Evolutionary conservation across 2,888 invertebrate genomes (phyloP).

Genomic region (Chelonus formosanus): DNA sequence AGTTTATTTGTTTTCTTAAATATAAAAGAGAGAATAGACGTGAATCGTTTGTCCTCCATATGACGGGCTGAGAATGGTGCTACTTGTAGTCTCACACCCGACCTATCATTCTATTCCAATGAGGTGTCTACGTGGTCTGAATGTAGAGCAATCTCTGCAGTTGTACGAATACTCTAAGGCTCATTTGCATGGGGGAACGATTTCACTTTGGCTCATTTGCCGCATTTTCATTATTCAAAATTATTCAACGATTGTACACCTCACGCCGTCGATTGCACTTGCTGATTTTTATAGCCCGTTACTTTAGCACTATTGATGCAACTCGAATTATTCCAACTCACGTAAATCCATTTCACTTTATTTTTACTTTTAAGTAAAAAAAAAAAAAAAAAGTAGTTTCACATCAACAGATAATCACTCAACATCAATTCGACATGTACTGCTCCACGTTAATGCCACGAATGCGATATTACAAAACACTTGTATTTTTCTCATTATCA

Average conservation of each 20-base stretch:
- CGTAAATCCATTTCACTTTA: neutral
- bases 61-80: constrained; percentile 52
- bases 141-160: constrained; percentile 25
- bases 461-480: too few species aligned
- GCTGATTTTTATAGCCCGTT: constrained; percentile 11
- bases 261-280: neutral
- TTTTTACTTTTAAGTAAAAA: too few species aligned
- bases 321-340: constrained; percentile 11
- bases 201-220: constrained; percentile 36
- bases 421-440: too few species aligned
- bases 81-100: constrained; percentile 54
- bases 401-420: too few species aligned
- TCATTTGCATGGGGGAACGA: constrained; percentile 32
- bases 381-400: too few species aligned
- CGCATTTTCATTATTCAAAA: constrained; percentile 31
- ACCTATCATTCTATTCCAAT: constrained; percentile 51
- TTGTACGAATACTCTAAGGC: constrained; percentile 9
- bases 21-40: constrained; percentile 1
- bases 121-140: constrained; percentile 36
- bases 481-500: too few species aligned
- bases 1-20: neutral
- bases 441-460: too few species aligned
- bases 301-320: constrained; percentile 16
- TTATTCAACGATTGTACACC: constrained; percentile 30
- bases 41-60: constrained; percentile 24